A percentile compares a stretch with the other conserved stretches of the same genome.
Evolutionary conservation across 2,797 vertebrate species (phyloP).

Genomic region (Champsocephalus esox): DNA sequence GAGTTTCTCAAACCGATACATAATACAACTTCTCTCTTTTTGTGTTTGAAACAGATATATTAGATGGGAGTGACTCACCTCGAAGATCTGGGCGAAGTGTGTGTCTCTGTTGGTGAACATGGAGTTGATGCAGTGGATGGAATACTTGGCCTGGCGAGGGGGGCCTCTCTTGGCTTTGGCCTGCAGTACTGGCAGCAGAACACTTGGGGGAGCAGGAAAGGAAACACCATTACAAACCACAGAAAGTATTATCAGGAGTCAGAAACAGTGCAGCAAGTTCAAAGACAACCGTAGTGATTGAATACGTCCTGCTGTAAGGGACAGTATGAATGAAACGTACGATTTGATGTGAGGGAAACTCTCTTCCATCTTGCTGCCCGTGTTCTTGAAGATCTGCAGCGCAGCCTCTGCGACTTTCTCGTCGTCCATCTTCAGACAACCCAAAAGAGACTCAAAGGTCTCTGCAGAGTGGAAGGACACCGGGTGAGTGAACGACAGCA

Average conservation of each 20-base stretch:
- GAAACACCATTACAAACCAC: conserved; percentile 19
- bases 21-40: not conserved
- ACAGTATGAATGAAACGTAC: conserved; percentile 81
- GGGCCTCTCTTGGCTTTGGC: conserved; percentile 97
- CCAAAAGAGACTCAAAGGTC: conserved; percentile 97
- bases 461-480: conserved; percentile 99
- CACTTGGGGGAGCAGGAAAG: conserved; percentile 81
- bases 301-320: not conserved
- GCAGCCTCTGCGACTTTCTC: conserved; percentile 99
- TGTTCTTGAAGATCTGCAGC: conserved; percentile 98
- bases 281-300: not conserved
- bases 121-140: conserved; percentile 97
- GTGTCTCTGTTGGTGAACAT: conserved; percentile 99
- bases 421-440: conserved; percentile 98
- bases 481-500: conserved; percentile 98
- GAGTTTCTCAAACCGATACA: not conserved
- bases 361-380: conserved; percentile 96
- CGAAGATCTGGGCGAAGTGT: conserved; percentile 99
- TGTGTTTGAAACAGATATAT: not conserved
- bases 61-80: conserved; percentile 84
- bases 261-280: not conserved
- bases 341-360: conserved; percentile 98
- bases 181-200: conserved; percentile 96
- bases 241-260: not conserved
- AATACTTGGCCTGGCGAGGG: conserved; percentile 96